These are phyloP conservation scores for Loripinus fragilis DNA, from an alignment of 2,888 invertebrate species.

Conservation along the genomic window DNA sequence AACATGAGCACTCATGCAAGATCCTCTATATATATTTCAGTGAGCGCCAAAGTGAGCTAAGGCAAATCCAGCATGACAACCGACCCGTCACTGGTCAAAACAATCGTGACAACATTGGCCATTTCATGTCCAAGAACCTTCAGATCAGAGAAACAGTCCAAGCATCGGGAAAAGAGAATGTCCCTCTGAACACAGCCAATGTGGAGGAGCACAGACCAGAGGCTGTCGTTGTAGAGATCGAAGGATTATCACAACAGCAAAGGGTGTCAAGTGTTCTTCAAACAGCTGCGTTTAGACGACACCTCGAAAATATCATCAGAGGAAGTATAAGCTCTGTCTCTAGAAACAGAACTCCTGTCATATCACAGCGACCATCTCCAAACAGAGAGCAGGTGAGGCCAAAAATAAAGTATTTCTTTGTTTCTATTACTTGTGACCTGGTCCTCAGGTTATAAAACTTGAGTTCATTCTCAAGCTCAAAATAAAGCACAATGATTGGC, in stretches of 20 bases:
- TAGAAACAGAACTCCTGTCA: conserved; percentile 42
- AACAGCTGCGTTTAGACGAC: conserved; percentile 74
- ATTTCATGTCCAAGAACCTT: conserved; percentile 74
- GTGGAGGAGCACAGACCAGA: conserved; percentile 80
- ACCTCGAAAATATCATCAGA: conserved; percentile 79
- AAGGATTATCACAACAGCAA: conserved; percentile 79
- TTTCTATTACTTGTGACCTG: too few relatives aligned
- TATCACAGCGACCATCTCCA: conserved; percentile 34
- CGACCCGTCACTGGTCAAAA: conserved; percentile 80
- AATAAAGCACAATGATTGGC: too few relatives aligned
- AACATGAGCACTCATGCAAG: too few relatives aligned
- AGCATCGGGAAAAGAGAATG: conserved; percentile 65
- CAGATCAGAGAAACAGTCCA: conserved; percentile 53
- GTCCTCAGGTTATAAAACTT: too few relatives aligned
- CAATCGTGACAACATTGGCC: conserved; percentile 71
- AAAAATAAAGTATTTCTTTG: too few relatives aligned
- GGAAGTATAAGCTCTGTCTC: conserved; percentile 67
- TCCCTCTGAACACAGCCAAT: conserved; percentile 72
- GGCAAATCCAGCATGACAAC: conserved; percentile 76
- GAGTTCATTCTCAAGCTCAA: too few relatives aligned
- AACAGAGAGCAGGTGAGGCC: conserved; percentile 4
- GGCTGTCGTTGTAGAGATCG: conserved; percentile 79
- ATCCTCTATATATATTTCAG: too few relatives aligned
- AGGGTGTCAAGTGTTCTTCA: conserved; percentile 80
- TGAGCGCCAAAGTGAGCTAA: conserved; percentile 80